Conservation (phyloP, 2,113 vertebrate genomes). For the Neotragus moschatus region DNA sequence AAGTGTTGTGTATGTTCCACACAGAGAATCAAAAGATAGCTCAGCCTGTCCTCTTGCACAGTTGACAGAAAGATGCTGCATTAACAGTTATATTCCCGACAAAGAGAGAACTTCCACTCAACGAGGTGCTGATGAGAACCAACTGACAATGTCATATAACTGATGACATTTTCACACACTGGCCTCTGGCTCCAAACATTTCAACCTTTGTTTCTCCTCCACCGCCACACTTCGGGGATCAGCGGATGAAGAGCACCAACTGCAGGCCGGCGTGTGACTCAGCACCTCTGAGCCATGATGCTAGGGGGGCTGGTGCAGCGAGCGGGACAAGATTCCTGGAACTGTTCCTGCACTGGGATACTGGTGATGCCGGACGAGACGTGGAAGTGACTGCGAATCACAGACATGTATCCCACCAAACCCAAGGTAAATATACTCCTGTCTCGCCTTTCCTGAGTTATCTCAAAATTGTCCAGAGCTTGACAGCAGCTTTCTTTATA, state of each 20-base stretch:
- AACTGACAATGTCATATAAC: neutral
- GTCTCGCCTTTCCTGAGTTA: neutral
- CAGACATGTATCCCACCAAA: neutral
- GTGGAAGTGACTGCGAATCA: neutral
- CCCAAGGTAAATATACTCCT: neutral
- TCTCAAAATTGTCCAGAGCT: neutral
- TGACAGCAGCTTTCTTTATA: neutral
- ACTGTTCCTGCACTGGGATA: neutral
- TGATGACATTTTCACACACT: neutral
- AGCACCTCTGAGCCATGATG: too few relatives aligned
- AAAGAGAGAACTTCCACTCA: neutral
- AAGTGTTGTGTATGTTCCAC: neutral
- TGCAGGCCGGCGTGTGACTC: accelerated
- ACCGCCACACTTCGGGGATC: accelerated
- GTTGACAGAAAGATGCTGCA: neutral
- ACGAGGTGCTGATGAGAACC: neutral
- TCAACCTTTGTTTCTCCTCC: neutral
- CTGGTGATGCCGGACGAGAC: accelerated
- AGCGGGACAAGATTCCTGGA: neutral
- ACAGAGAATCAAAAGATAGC: neutral
- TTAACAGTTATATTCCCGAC: neutral
- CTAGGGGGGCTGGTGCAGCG: too few relatives aligned
- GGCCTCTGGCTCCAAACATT: neutral
- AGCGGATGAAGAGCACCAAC: neutral
- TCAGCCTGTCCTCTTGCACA: neutral